Evolutionary conservation across 2,888 invertebrate genomes (phyloP), one percentile per base, ranked within the genome.

Genomic region (Drosophila subquinaria): DNA sequence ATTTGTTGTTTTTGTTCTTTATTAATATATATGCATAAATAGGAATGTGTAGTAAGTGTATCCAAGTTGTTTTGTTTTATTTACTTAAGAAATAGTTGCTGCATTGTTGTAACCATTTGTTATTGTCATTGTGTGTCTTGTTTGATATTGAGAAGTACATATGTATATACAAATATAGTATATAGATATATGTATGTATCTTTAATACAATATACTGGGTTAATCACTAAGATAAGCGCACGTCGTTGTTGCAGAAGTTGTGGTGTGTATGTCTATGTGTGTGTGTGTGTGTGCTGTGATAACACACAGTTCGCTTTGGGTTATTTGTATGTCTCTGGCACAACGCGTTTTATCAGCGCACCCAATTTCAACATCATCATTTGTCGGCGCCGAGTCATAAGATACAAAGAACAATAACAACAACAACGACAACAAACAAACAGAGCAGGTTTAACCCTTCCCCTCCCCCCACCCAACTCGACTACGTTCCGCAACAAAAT

Each of bases 211-310:
- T 66, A 75, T 69, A 78, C 72, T 59, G 68, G 74, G 68, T 82
- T 84, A 76, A 82, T 62, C 80, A 76, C 76, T 73, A 67, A 81
- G 85, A 88, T 88, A 82, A 85, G 79, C 66, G 62, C 59, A 33
- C 63, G 40, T 33, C 50, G 47, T 27, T 30, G 36, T 69, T 33
- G 33, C n/a, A 5, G 38, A n/a, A 53, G 52, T 48, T 59, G 47
- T 56, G 36, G 36, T n/a, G 5, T 36, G n/a, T 20, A 40, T 40
- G 2, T 40, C 20, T 23, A 1, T 69, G 17, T 17, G 17, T 47
- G 9, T 53, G 33, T 45, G 47, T 64, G 38, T 59, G 30, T 40
- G 33, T 48, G 13, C 17, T 51, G 30, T 64, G 72, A 72, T 72
- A 72, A 60, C 36, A 42, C 50, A 43, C 42, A 52, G 38, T 64